phyloP scores from a whole-genome alignment of 2,888 invertebrate species.

The Alloscopus bannaensis region DNA sequence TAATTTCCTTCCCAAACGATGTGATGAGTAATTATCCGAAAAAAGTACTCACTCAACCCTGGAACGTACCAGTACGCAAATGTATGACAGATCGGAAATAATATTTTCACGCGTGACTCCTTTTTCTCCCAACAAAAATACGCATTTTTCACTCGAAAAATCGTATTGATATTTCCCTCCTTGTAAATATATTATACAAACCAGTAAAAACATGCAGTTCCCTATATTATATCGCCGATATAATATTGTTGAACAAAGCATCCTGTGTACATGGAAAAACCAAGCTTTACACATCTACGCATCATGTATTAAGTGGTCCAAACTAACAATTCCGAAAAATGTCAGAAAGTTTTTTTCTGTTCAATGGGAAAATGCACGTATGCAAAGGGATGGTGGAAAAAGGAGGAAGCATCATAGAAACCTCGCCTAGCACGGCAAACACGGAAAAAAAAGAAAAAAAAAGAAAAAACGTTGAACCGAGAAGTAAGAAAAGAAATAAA shows the following conservation, averaged over 20 bases:
- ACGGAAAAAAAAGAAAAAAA: conserved; percentile 21
- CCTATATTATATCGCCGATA: too few species aligned
- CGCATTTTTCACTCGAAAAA: background rate
- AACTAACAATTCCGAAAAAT: too few species aligned
- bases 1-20: too few species aligned
- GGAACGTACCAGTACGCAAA: too few species aligned
- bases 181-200: background rate
- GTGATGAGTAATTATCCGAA: too few species aligned
- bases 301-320: too few species aligned
- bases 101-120: conserved; percentile 43
- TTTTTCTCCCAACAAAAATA: background rate
- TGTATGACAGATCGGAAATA: conserved; percentile 38
- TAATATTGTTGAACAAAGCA: too few species aligned
- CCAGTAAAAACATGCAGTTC: too few species aligned
- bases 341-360: conserved; percentile 27
- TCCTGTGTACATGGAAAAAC: too few species aligned
- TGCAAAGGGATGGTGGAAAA: conserved; percentile 29
- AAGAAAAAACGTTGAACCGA: conserved; percentile 42
- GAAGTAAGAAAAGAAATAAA: conserved; percentile 70
- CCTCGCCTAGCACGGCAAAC: background rate
- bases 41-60: too few species aligned
- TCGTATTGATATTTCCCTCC: background rate
- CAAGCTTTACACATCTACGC: too few species aligned
- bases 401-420: conserved; percentile 33
- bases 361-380: conserved; percentile 15